These are phyloP conservation scores for Gasterosteus nipponicus DNA, from an alignment of 2,113 vertebrate species.

Conservation along the genomic window DNA sequence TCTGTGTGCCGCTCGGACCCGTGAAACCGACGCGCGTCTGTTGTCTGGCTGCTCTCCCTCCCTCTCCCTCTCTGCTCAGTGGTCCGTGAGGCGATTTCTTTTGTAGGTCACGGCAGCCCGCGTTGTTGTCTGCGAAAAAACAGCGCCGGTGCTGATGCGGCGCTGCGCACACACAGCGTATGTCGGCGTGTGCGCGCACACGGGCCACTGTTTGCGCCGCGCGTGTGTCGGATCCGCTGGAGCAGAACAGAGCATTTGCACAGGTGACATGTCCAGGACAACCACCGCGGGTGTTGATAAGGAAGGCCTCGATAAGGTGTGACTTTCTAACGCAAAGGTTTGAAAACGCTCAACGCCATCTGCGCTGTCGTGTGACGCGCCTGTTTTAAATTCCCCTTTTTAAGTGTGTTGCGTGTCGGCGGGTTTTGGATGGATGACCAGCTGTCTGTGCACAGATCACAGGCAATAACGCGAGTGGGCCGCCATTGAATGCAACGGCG, in stretches of 20 bases:
- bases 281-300: neutral
- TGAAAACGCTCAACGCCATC: neutral
- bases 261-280: conserved; percentile 14
- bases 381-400: neutral
- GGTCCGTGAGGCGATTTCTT: conserved; percentile 73
- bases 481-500: conserved; percentile 76
- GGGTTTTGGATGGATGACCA: conserved; percentile 39
- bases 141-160: conserved; percentile 26
- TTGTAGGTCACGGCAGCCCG: conserved; percentile 77
- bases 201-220: conserved; percentile 25
- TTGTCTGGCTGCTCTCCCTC: conserved; percentile 63
- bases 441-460: conserved; percentile 42
- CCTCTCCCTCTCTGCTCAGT: conserved; percentile 65
- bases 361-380: neutral
- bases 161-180: conserved; percentile 21
- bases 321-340: conserved; percentile 7
- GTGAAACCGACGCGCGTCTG: conserved; percentile 66
- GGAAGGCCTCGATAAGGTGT: conserved; percentile 17
- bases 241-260: neutral
- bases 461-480: conserved; percentile 59
- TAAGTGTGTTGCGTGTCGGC: conserved; percentile 14
- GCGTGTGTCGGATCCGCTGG: conserved; percentile 21
- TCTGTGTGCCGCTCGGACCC: conserved; percentile 59
- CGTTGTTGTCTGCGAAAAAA: conserved; percentile 69
- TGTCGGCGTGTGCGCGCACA: conserved; percentile 30